These are phyloP conservation scores for Leistus spinibarbis DNA, from an alignment of 2,888 invertebrate species.

Conservation along the genomic window DNA sequence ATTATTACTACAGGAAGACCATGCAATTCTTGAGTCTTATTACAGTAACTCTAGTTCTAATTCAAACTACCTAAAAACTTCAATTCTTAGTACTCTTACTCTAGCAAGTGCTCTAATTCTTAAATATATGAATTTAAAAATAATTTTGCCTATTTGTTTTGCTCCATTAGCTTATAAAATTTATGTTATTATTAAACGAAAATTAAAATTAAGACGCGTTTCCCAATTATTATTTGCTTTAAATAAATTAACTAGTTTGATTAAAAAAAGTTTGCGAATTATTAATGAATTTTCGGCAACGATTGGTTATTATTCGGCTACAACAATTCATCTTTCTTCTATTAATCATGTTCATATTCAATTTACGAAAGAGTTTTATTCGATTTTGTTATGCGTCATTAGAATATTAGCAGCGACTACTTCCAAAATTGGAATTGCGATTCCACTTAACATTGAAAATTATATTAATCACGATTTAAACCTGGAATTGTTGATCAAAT, in stretches of 20 bases:
- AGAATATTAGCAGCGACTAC: constrained; percentile 15
- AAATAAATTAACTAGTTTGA: constrained; percentile 15
- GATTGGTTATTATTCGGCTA: constrained; percentile 21
- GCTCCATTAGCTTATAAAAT: constrained; percentile 9
- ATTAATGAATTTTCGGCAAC: constrained; percentile 25
- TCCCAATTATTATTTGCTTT: constrained; percentile 1
- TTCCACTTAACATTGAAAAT: constrained; percentile 29
- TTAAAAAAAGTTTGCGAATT: constrained; percentile 26
- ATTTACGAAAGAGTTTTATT: constrained; percentile 25
- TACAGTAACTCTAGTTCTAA: neutral
- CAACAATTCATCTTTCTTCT: constrained; percentile 20
- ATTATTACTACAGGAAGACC: constrained; percentile 25
- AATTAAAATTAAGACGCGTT: constrained; percentile 10
- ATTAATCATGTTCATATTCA: constrained; percentile 27
- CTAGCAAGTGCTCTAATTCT: neutral
- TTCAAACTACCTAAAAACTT: constrained; percentile 12
- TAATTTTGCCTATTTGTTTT: constrained; percentile 13
- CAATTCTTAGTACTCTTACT: constrained; percentile 6
- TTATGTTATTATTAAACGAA: constrained; percentile 3
- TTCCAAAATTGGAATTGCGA: constrained; percentile 14
- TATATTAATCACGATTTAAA: constrained; percentile 24
- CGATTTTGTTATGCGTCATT: constrained; percentile 17
- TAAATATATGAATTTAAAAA: constrained; percentile 19
- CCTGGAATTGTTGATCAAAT: constrained; percentile 28
- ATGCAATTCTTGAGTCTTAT: constrained; percentile 20